Evolutionary conservation across 2,888 invertebrate genomes (phyloP), one percentile per base, ranked within the genome.

Genomic region (Stegana nigrithorax): DNA sequence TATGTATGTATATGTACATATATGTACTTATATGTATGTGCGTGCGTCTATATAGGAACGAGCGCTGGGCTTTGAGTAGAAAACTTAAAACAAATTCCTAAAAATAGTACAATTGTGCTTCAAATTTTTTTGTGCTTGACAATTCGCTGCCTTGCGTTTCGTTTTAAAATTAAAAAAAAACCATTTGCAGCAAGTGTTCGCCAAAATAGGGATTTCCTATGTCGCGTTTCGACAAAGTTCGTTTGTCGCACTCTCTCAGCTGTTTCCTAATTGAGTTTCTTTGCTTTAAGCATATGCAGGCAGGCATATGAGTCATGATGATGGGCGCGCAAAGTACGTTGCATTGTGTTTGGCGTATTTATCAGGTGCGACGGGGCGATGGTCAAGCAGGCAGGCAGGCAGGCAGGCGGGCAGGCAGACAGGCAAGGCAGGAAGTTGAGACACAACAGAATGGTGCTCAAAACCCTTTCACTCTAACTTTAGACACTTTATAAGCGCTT

Each of bases 201-300:
- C 51, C 68, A 47, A 66, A 65, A 63, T 67, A 62, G 64, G 65
- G 59, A 66, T 62, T 59, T 58, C 58, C 59, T 53, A n/a, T 59
- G 29, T 53, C 17, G 44, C 23, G 10, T 39, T 29, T 53, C 2
- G 12, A 44, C 4, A n/a, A n/a, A n/a, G n/a, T n/a, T n/a, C n/a
- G n/a, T n/a, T n/a, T n/a, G n/a, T n/a, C n/a, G n/a, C n/a, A n/a
- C n/a, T n/a, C n/a, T n/a, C 47, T 47, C n/a, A 47, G 47, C 21
- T 19, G 45, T n/a, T 36, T 36, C 10, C 36, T 36, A 6, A n/a
- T n/a, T n/a, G n/a, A n/a, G n/a, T n/a, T n/a, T n/a, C n/a, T n/a
- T n/a, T n/a, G n/a, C n/a, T n/a, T n/a, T n/a, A n/a, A n/a, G n/a
- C n/a, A n/a, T n/a, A n/a, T n/a, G n/a, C n/a, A n/a, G n/a, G n/a